phyloP scores from a whole-genome alignment of 2,888 invertebrate genomes.

The Cataglyphis altisquamis region DNA sequence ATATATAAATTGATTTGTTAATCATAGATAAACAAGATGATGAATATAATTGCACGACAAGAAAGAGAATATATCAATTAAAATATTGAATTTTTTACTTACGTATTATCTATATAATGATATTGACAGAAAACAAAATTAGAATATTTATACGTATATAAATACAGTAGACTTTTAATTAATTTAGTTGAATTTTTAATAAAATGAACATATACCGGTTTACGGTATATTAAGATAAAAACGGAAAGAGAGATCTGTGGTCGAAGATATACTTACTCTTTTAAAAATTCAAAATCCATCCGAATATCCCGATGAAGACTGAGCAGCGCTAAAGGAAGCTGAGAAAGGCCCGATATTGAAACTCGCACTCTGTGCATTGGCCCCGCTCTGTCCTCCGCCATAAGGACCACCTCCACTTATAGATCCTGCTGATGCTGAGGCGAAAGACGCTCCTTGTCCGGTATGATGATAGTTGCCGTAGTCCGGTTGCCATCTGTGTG shows the following conservation, averaged over 20 bases:
- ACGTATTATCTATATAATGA: background rate
- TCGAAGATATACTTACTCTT: constrained; percentile 32
- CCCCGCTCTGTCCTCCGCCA: constrained; percentile 70
- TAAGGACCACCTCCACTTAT: constrained; percentile 68
- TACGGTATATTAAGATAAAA: background rate
- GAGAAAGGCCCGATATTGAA: constrained; percentile 81
- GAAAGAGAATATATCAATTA: background rate
- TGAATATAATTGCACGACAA: background rate
- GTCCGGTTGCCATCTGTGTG: constrained; percentile 53
- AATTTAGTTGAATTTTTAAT: constrained; percentile 7
- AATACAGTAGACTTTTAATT: background rate
- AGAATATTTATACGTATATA: background rate
- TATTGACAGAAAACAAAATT: background rate
- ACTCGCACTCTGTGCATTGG: constrained; percentile 79
- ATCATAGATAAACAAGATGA: background rate
- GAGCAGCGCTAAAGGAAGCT: constrained; percentile 78
- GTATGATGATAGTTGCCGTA: constrained; percentile 58
- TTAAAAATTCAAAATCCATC: constrained; percentile 28
- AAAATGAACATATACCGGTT: background rate
- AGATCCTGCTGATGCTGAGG: constrained; percentile 76
- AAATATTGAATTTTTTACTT: background rate
- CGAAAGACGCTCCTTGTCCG: constrained; percentile 72
- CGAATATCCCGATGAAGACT: constrained; percentile 67
- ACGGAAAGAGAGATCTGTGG: background rate
- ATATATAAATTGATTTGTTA: background rate